A percentile compares a stretch with the other conserved stretches of the same genome.
Conservation (phyloP, 2,113 vertebrate genomes). For the Oncorhynchus tshawytscha region DNA sequence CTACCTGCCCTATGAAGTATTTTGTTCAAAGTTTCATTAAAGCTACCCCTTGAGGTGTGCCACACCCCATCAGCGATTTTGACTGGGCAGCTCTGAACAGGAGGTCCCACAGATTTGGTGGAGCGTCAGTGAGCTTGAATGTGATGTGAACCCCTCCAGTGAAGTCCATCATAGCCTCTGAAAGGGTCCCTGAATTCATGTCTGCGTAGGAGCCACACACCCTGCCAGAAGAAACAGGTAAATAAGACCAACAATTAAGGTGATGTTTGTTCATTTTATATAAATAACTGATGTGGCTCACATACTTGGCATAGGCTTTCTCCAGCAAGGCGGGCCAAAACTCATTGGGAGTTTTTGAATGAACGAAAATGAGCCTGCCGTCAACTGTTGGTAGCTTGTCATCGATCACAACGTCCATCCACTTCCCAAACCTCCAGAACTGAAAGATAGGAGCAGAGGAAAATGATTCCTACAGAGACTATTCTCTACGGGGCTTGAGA, state of each 20-base stretch:
- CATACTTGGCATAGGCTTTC: slow-evolving; percentile 79
- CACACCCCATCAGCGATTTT: slow-evolving; percentile 81
- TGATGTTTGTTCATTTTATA: not conserved
- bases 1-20: too few species aligned
- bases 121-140: slow-evolving; percentile 64
- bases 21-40: too few species aligned
- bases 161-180: slow-evolving; percentile 88
- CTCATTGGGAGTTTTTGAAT: slow-evolving; percentile 58
- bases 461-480: not conserved
- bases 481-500: not conserved
- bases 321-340: slow-evolving; percentile 77
- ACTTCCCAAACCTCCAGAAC: slow-evolving; percentile 78
- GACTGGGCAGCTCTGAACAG: slow-evolving; percentile 70
- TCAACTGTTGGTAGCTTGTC: slow-evolving; percentile 74
- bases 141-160: slow-evolving; percentile 81
- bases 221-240: slow-evolving; percentile 56
- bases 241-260: not conserved
- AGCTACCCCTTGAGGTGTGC: slow-evolving; percentile 71
- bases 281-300: not conserved
- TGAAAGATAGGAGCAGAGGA: slow-evolving; percentile 23
- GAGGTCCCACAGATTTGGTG: slow-evolving; percentile 73
- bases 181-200: slow-evolving; percentile 76
- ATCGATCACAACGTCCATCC: slow-evolving; percentile 75
- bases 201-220: slow-evolving; percentile 86
- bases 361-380: slow-evolving; percentile 62